A percentile compares a stretch with the other conserved stretches of the same genome.
phyloP scores from a whole-genome alignment of 2,113 vertebrate species.

The Python bivittatus region DNA sequence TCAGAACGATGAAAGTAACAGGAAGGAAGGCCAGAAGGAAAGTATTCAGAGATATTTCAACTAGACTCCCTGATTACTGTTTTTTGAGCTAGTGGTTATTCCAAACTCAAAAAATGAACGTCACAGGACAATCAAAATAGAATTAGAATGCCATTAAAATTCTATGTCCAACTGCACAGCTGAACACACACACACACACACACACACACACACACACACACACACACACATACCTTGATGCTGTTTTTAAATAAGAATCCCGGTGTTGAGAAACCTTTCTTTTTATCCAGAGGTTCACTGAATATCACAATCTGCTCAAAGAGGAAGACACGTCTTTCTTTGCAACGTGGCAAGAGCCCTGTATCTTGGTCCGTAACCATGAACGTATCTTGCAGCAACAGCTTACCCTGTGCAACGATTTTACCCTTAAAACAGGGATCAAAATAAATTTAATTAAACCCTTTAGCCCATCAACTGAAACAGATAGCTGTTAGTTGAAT shows the following conservation, averaged over 20 bases:
- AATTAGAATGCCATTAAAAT: not conserved
- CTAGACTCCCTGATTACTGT: not conserved
- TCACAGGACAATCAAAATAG: not conserved
- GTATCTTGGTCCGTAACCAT: slow-evolving; percentile 93
- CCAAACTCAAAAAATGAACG: not conserved
- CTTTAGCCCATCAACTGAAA: not conserved
- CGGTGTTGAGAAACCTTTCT: slow-evolving; percentile 95
- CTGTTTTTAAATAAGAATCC: slow-evolving; percentile 98
- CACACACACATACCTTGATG: slow-evolving; percentile 83
- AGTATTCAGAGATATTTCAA: not conserved
- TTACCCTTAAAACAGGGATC: slow-evolving; percentile 83
- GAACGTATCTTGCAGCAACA: slow-evolving; percentile 95
- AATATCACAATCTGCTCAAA: slow-evolving; percentile 99
- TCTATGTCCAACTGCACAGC: not conserved
- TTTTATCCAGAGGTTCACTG: slow-evolving; percentile 97
- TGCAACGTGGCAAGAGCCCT: slow-evolving; percentile 91
- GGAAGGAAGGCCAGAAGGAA: not conserved
- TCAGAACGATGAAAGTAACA: not conserved
- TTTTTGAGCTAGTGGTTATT: not conserved
- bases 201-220: slow-evolving; percentile 65
- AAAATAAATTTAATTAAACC: slow-evolving; percentile 26
- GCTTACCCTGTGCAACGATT: slow-evolving; percentile 96
- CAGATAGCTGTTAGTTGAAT: not conserved
- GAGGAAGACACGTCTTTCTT: slow-evolving; percentile 93
- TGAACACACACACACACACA: not conserved